Evolutionary conservation across 2,888 invertebrate genomes (phyloP).

Genomic region (Empis stercorea): DNA sequence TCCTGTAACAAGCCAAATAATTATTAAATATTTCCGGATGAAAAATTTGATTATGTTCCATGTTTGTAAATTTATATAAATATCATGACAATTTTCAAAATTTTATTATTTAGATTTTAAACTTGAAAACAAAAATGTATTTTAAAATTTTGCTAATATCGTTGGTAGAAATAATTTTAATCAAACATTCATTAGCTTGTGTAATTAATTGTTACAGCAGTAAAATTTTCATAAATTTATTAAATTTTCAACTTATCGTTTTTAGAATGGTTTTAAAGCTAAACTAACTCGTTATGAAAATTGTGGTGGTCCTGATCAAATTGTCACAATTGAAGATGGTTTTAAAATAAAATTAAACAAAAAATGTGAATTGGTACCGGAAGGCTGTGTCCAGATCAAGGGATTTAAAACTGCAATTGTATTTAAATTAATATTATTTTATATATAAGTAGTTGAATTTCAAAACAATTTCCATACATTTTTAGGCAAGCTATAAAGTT

Average conservation of each 20-base stretch:
- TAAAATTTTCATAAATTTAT: too few species aligned
- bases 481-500: conserved; percentile 28
- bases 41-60: too few species aligned
- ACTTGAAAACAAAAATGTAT: too few species aligned
- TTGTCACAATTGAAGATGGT: conserved; percentile 23
- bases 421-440: conserved; percentile 6
- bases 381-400: conserved; percentile 35
- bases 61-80: too few species aligned
- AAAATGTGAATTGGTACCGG: conserved; percentile 36
- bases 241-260: too few species aligned
- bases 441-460: neutral
- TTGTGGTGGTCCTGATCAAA: conserved; percentile 25
- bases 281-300: conserved; percentile 26
- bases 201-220: too few species aligned
- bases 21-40: neutral
- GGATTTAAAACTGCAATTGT: conserved; percentile 32
- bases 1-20: neutral
- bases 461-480: neutral
- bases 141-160: too few species aligned
- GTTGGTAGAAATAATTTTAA: too few species aligned
- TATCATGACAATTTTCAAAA: too few species aligned
- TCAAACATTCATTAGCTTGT: too few species aligned
- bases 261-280: conserved; percentile 31
- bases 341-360: conserved; percentile 29
- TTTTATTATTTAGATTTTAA: too few species aligned